Evolutionary conservation across 2,888 invertebrate genomes (phyloP), one percentile per base, ranked within the genome.

Genomic region (Ceraclea dissimilis): DNA sequence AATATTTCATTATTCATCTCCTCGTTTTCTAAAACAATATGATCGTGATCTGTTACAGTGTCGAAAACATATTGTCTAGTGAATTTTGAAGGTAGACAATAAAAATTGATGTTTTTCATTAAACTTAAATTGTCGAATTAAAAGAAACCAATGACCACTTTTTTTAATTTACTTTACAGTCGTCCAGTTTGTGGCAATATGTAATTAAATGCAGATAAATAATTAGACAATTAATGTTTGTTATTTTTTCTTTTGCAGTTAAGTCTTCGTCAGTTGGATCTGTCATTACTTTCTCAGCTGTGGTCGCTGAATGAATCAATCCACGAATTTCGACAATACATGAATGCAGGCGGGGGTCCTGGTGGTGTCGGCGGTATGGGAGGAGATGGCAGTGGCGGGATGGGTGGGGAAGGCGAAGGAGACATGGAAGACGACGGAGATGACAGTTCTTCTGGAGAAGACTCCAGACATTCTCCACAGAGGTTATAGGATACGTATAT

Each of bases 281-380:
- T 94, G 64, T 90, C 92, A 1, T 78, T 95, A 53, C 80, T 94
- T 46, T 92, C 92, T 2, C 94, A 95, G 72, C 79, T 95, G 62
- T 93, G 93, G 92, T 86, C 91, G 1, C 79, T 95, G 52, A 93
- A 93, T 73, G 93, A 94, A 71, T 88, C 92, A 44, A 93, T 94
- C 70, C 91, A 93, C 66, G 90, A 93, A 63, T 93, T 91, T 76
- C 83, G 88, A 48, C 82, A 84, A 64, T 79, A 86, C 62, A 71
- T 86, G 58, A 34, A 71, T 70, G 51, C 49, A 18, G 70, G 71
- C 65, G 82, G 66, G 66, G 80, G 73, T 66, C 81, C 65, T 67
- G 82, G 70, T 65, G 49, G 46, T 16, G 70, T 71, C 64, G 81
- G 66, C 66, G 76, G 67, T 70, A 48, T 34, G 17, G 70, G 72